Conservation (phyloP, 2,888 invertebrate species). For the Aporophyla nigra region DNA sequence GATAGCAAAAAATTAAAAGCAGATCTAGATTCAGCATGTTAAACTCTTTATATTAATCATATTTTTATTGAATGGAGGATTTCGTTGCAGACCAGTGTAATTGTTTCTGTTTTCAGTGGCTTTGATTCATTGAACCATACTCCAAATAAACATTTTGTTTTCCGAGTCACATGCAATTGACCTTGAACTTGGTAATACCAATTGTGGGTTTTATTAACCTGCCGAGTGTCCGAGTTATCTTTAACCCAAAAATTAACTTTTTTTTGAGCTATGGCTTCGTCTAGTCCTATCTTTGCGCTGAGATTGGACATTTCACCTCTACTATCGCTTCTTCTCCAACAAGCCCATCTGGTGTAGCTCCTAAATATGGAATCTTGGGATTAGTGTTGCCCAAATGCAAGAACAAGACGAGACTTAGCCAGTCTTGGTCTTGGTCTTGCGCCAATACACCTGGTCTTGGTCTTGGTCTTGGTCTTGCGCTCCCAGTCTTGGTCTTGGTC, state of each 20-base stretch:
- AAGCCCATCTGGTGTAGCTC: slow-evolving; percentile 25
- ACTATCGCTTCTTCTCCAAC: slow-evolving; percentile 11
- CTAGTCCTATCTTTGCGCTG: slow-evolving; percentile 12
- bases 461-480: too few species aligned
- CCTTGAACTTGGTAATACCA: slow-evolving; percentile 35
- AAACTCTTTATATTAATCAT: too few species aligned
- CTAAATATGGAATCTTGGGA: slow-evolving; percentile 16
- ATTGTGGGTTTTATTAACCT: slow-evolving; percentile 2
- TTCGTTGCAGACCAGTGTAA: too few species aligned
- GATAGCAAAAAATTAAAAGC: too few species aligned
- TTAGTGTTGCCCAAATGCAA: too few species aligned
- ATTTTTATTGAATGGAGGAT: too few species aligned
- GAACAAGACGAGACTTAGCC: too few species aligned
- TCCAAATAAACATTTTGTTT: slow-evolving; percentile 8
- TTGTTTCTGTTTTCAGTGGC: too few species aligned
- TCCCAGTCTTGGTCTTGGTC: too few species aligned
- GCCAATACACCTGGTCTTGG: too few species aligned
- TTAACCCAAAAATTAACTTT: slow-evolving; percentile 11
- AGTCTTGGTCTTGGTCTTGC: too few species aligned
- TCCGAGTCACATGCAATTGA: slow-evolving; percentile 20
- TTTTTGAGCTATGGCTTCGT: slow-evolving; percentile 13
- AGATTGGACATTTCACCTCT: slow-evolving; percentile 26
- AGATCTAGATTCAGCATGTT: too few species aligned
- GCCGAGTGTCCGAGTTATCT: neutral
- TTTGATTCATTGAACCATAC: neutral